phyloP scores from a whole-genome alignment of 2,113 vertebrate genomes.

The Fukomys damarensis region DNA sequence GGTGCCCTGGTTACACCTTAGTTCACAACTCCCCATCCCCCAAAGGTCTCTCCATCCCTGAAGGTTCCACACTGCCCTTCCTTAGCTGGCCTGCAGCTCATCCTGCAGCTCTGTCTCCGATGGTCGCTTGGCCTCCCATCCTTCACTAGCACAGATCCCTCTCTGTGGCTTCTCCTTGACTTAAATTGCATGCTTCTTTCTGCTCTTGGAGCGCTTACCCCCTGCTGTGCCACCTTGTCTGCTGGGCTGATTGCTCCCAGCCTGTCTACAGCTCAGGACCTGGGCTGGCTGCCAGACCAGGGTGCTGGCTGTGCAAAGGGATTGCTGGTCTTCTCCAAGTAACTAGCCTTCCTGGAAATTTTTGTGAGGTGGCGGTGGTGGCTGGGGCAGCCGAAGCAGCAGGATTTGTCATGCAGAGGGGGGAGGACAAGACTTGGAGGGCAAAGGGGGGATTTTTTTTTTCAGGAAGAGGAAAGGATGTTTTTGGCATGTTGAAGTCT shows the following conservation, averaged over 20 bases:
- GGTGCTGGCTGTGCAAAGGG: neutral
- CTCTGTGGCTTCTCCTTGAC: neutral
- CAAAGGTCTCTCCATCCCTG: neutral
- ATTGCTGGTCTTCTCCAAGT: conserved; percentile 47
- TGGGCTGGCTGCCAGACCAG: neutral
- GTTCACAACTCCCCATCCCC: neutral
- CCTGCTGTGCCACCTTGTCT: neutral
- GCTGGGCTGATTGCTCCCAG: neutral
- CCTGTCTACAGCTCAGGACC: neutral
- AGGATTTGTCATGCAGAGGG: conserved; percentile 65
- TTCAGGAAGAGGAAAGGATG: conserved; percentile 67
- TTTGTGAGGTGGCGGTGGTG: conserved; percentile 61
- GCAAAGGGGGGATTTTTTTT: conserved; percentile 41
- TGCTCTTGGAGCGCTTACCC: neutral
- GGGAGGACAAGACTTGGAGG: conserved; percentile 40
- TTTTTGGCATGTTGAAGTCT: conserved; percentile 56
- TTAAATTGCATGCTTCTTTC: neutral
- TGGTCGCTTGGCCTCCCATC: neutral
- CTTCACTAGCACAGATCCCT: neutral
- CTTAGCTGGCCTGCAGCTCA: neutral
- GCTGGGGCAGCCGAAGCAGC: neutral
- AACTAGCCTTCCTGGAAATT: conserved; percentile 74
- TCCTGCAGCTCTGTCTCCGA: neutral
- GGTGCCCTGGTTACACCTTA: neutral
- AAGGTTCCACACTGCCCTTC: neutral